phyloP scores from a whole-genome alignment of 2,797 vertebrate genomes.

The Lates japonicus region DNA sequence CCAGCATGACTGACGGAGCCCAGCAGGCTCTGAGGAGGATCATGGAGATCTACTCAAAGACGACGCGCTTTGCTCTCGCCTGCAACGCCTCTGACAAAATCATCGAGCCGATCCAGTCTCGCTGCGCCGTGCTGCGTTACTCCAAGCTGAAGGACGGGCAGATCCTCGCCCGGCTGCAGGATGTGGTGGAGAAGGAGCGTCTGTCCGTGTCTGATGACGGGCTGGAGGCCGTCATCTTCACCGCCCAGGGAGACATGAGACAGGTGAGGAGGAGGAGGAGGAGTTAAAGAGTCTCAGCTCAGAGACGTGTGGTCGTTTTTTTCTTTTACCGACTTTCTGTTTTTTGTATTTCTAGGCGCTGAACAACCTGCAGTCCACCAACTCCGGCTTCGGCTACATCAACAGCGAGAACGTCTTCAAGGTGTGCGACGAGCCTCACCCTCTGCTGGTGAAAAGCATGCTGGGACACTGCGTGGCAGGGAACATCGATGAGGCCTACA shows the following conservation, averaged over 20 bases:
- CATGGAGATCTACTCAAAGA: conserved; percentile 99
- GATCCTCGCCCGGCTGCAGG: conserved; percentile 91
- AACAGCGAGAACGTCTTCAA: conserved; percentile 99
- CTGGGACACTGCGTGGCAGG: conserved; percentile 92
- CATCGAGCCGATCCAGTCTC: conserved; percentile 98
- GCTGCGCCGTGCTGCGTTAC: conserved; percentile 96
- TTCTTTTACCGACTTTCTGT: neutral
- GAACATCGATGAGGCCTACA: conserved; percentile 93
- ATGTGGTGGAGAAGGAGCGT: conserved; percentile 90
- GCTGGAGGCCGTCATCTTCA: conserved; percentile 97
- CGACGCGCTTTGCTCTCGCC: conserved; percentile 95
- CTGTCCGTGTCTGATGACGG: conserved; percentile 92
- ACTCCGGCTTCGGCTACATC: conserved; percentile 94
- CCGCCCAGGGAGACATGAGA: conserved; percentile 98
- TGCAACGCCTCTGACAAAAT: conserved; percentile 98
- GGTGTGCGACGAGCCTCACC: conserved; percentile 98
- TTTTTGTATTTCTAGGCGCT: conserved; percentile 86
- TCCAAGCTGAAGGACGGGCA: conserved; percentile 94
- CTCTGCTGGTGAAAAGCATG: conserved; percentile 97
- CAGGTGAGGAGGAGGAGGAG: conserved; percentile 86
- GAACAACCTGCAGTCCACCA: conserved; percentile 97
- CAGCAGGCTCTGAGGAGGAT: conserved; percentile 97
- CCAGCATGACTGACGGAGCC: conserved; percentile 97
- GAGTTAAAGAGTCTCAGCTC: neutral
- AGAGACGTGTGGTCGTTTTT: rapidly evolving